Base-by-base conservation (phyloP, 2,113 vertebrate species). In the Ptilorrhoa leucosticta region DNA sequence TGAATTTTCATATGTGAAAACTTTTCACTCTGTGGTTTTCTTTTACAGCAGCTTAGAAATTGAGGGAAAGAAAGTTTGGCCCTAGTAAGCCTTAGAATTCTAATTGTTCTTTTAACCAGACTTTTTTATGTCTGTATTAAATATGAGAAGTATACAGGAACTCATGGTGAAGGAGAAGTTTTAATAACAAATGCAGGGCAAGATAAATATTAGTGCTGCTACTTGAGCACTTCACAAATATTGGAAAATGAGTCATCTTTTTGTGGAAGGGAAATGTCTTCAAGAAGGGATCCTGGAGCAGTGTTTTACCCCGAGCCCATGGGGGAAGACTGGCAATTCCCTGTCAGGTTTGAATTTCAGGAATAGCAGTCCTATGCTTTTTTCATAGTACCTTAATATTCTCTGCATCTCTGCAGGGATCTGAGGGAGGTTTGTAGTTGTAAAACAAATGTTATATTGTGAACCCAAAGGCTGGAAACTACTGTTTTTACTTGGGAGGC, bases 151-250 rank as follows among this genome's bases (percentile, higher is more conserved):
- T 66, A 19, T 20, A 83, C 58, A 93, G 86, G 79, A 89, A 54
- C 68, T 86, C 27, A 7, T 14, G 44, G 79, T 40, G 86, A 70
- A 80, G 39, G 78, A 90, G 83, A 69, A 58, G 42, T 86, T 92
- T 83, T 81, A 94, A 83, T 92, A 97, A 92, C 54, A 95, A 93
- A 83, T n/a, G 64, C 21, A 86, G 64, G 42, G 51, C 64, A 93
- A 83, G 76, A 66, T 89, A 96, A 97, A 92, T 73, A 92, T 94
- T 90, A 81, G 76, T 61, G 69, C 71, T 95, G 94, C 72, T 86
- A 60, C 75, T 90, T 60, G 79, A 94, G 83, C 33, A 8, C 77
- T 66, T 79, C 51, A 68, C 72, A 94, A 75, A 92, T 68, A 75
- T 8, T 90, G 85, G 76, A 53, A 92, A 92, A 68, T 63, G 22